These are phyloP conservation scores for Brachionus calyciflorus DNA, from an alignment of 1,140 invertebrate genomes.

Conservation along the genomic window DNA sequence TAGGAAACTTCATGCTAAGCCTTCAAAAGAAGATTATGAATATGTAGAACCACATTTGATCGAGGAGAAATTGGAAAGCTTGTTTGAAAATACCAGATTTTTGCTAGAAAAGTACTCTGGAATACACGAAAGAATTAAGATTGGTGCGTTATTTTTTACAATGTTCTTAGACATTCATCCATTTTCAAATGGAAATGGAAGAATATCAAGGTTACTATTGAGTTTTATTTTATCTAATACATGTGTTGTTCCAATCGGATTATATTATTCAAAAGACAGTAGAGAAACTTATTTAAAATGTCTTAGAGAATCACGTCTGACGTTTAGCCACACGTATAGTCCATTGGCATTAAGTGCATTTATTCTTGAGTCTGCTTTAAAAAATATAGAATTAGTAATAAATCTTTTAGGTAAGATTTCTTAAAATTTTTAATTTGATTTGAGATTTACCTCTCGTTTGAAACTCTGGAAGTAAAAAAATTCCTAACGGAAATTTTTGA, in stretches of 20 bases:
- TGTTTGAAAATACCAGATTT: neutral
- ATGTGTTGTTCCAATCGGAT: neutral
- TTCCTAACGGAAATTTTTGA: too few species aligned
- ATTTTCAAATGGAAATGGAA: constrained; percentile 24
- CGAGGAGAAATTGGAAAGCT: neutral
- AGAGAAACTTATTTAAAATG: neutral
- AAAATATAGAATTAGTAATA: neutral
- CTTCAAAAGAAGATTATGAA: neutral
- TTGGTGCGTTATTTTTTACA: constrained; percentile 1
- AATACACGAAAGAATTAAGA: neutral
- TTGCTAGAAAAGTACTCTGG: neutral
- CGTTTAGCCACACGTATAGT: neutral
- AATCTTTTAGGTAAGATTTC: neutral
- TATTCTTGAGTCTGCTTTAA: neutral
- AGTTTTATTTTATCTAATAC: constrained; percentile 19
- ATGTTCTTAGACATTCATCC: constrained; percentile 30
- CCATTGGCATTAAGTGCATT: constrained; percentile 16
- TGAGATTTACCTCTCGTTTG: too few species aligned
- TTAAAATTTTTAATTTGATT: too few species aligned
- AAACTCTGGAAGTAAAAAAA: too few species aligned
- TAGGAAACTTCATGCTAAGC: neutral
- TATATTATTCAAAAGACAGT: neutral
- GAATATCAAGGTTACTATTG: neutral
- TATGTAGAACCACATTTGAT: neutral
- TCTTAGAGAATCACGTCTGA: neutral